These are phyloP conservation scores for Ceratotherium simum DNA, from an alignment of 2,113 vertebrate species.

Conservation along the genomic window DNA sequence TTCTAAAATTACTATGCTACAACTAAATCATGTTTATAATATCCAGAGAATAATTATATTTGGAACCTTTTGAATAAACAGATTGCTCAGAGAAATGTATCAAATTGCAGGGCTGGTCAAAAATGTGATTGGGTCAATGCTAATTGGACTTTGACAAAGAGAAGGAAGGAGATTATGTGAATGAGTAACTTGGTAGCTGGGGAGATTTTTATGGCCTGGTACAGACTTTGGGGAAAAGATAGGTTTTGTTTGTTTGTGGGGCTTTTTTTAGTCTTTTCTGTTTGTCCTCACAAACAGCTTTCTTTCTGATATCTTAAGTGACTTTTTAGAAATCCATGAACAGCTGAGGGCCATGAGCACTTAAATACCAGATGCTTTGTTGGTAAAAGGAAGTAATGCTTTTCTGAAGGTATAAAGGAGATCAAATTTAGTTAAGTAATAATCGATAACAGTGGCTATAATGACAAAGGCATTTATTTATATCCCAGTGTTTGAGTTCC, in stretches of 20 bases:
- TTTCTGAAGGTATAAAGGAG: constrained; percentile 6
- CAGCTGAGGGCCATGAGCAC: not conserved
- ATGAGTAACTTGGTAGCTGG: not conserved
- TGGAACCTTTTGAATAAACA: not conserved
- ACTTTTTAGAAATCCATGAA: not conserved
- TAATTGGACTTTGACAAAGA: not conserved
- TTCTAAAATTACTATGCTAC: not conserved
- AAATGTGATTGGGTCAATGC: not conserved
- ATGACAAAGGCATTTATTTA: not conserved
- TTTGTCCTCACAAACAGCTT: constrained; percentile 10
- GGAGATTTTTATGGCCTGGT: not conserved
- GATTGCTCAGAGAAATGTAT: not conserved
- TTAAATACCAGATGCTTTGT: not conserved
- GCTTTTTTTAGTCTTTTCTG: not conserved
- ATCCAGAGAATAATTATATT: constrained; percentile 43
- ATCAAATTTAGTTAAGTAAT: constrained; percentile 34
- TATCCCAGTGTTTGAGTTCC: not conserved
- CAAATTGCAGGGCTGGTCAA: not conserved
- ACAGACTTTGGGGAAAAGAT: not conserved
- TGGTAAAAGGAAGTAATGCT: constrained; percentile 28
- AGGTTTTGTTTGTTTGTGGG: not conserved
- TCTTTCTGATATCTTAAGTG: not conserved
- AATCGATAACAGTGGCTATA: not conserved
- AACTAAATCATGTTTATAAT: not conserved
- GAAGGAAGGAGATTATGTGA: not conserved